Evolutionary conservation across 2,797 vertebrate genomes (phyloP), one percentile per base, ranked within the genome.

Genomic region (Thunnus albacares): DNA sequence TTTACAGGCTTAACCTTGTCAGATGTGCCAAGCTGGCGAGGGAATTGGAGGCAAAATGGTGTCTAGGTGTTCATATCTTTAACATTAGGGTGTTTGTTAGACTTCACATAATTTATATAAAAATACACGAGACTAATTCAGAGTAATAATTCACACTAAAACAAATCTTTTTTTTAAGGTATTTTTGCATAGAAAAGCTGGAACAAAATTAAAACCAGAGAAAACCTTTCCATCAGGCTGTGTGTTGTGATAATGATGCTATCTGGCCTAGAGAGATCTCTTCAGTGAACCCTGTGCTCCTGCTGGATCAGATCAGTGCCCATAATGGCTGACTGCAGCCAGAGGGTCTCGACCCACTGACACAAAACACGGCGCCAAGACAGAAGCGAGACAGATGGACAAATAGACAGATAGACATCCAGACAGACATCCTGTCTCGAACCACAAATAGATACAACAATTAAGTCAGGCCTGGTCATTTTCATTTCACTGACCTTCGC

Each of bases 391-490:
- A 90, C 89, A 87, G 87, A 93, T 88, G 89, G 88, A 92, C 87
- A 89, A 81, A 91, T 72, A 91, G 87, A 92, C 85, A 88, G 87
- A 89, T 68, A 80, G 84, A 92, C 86, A 59, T 84, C 82, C 79
- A 85, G 82, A 90, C 90, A 82, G 81, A 89, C 89, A 91, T 93
- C 88, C 92, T 92, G 94, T 93, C 92, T 89, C 82, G n/a, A 85
- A 82, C 81, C 79, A 66, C 90, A 90, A 91, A 94, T 91, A 94
- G 92, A 94, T 94, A 92, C 82, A 93, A 91, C 90, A 93, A 92
- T 94, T 94, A 94, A 90, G 89, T 85, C 87, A 87, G 87, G 92
- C 91, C 91, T 94, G 94, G 91, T 93, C 89, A 93, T 94, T 95
- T 93, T 95, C 94, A 94, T 93, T 89, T 80, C 67, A 3, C 74